Evolutionary conservation across 2,113 vertebrate genomes (phyloP), one percentile per base, ranked within the genome.

Genomic region (Cottus gobio): DNA sequence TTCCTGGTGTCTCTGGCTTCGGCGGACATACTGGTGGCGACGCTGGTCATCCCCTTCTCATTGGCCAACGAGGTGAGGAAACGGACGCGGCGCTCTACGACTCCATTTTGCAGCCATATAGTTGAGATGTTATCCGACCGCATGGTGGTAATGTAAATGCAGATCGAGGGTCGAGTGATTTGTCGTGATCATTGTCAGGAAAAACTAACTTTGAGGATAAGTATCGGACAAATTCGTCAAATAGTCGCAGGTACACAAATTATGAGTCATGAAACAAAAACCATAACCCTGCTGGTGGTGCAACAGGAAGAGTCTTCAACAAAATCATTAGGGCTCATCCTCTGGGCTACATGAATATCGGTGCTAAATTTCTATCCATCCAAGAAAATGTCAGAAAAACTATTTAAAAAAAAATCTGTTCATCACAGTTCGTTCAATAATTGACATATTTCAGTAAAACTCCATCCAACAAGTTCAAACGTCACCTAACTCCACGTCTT

Each of bases 1-100:
- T 98, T 99, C 87, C 91, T 98, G 57, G 96, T 98, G 88, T 99
- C 97, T 0, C 80, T 98, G 90, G 97, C 97, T 0, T 96, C 91
- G 0, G 97, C 97, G 0, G 97, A 99, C 91, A 98, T 98, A 82
- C 93, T 99, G 84, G 97, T 99, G 87, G 97, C 97, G 0, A 28
- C 97, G 8, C 94, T 97, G 7, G 96, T 99, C 79, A 97, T 99
- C 82, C 97, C 97, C 10, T 98, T 99, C 90, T 97, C 97, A 0
- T 85, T 98, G 83, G 97, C 97, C 82, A 98, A 97, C 0, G 97
- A 98, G 91, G 93, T 99, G 87, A 96, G 96, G 54, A n/a, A 1
- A 36, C 8, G 8, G 5, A 50, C 34, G 22, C 15, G 15, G 7
- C 5, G 50, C 16, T 30, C 26, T 28, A 44, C 10, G 37, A 48